Percentiles rank a stretch among this genome's conserved stretches.
Evolutionary conservation across 1,140 invertebrate genomes (phyloP).

Genomic region (Caenorhabditis tropicalis): DNA sequence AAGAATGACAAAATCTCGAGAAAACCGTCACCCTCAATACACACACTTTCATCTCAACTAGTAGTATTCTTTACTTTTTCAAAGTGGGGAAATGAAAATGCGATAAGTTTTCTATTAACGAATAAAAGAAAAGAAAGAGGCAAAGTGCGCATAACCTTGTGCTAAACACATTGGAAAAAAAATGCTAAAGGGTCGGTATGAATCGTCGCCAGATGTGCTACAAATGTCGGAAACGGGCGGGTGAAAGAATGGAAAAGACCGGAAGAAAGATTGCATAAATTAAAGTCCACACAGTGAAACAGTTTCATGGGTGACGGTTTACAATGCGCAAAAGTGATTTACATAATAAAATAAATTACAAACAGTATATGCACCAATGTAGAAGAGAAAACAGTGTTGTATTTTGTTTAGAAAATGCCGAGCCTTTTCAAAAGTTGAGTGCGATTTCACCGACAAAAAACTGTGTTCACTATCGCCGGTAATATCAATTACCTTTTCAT

Average conservation of each 20-base stretch:
- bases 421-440: too few relatives aligned
- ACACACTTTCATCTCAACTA: background rate
- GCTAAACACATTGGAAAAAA: constrained; percentile 34
- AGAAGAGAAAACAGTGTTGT: background rate
- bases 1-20: constrained; percentile 1
- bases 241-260: constrained; percentile 8
- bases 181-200: constrained; percentile 37
- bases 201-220: constrained; percentile 39
- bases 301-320: constrained; percentile 14
- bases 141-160: constrained; percentile 26
- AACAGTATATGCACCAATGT: too few relatives aligned
- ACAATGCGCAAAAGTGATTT: background rate
- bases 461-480: background rate
- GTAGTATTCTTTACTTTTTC: constrained; percentile 31
- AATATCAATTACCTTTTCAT: background rate
- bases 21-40: constrained; percentile 17
- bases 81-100: constrained; percentile 30
- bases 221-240: constrained; percentile 38
- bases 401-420: too few relatives aligned
- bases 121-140: background rate
- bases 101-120: background rate
- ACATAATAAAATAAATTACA: background rate
- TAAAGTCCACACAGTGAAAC: background rate
- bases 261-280: constrained; percentile 32
- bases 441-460: background rate